Base-by-base conservation (phyloP, 2,888 invertebrate species). In the Cordilura impudica region DNA sequence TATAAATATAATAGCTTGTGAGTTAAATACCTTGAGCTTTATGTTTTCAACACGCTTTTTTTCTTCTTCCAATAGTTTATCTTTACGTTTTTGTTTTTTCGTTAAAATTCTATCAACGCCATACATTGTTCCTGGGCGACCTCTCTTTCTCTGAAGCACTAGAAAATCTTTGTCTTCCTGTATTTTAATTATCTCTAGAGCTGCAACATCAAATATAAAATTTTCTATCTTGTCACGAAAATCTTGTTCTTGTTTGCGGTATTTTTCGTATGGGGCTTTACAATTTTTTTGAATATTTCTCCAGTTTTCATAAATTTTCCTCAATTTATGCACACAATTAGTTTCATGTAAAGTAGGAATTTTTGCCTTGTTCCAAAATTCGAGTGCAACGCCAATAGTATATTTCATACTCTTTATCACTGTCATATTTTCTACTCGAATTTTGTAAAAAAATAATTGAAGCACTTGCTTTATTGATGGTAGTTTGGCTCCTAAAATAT, bases 121-220 rank as follows among this genome's bases (percentile, higher is more conserved):
- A 19, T 21, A 58, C 58, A 58, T 58, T 39, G 35, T 35, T 39
- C 58, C 58, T 58, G 58, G 23, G 43, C 61, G 61, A 43, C 61
- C 61, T 26, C 23, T 61, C 45, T 43, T 61, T 26, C 61, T 61
- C 39, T 58, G 58, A 58, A 35, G 35, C 19, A 58, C 7, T 45
- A 45, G 45, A 45, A 45, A 45, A 45, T 45, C 14, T 18, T 18
- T 45, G 18, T 45, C 45, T 18, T 45, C 14, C 45, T 45, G 45
- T n/a, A 45, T 45, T 18, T 45, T n/a, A 3, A 45, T 45, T 45
- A n/a, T 45, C 18, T 16, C 45, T 16, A 45, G 45, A 16, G 58
- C 58, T 58, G 58, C 58, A 58, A 58, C n/a, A 58, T 58, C 58
- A 39, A 58, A 58, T 39, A 58, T 58, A 39, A 39, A 58, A 58